Base-by-base conservation (phyloP, 2,888 invertebrate species). In the Clitarchus hookeri region DNA sequence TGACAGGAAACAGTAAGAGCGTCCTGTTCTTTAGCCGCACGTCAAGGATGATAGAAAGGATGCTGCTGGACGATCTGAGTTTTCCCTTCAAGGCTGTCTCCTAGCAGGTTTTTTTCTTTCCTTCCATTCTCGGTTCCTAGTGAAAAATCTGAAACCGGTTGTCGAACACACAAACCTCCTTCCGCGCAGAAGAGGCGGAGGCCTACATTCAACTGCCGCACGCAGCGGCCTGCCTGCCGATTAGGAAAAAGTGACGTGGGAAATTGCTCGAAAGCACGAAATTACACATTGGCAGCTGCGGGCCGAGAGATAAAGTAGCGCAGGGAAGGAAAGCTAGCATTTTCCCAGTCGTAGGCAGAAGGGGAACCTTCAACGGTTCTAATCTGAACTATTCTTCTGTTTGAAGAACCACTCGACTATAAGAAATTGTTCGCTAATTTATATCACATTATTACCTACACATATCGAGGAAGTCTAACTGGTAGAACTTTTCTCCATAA, bases 121-220 rank as follows among this genome's bases (percentile, higher is more conserved):
- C 11, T 48, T 48, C 8, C 48, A 48, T 48, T n/a, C 65, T 65
- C 16, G 65, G 65, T 65, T 23, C 65, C 65, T 48, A 48, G 65
- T 65, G 8, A n/a, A 65, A 65, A 12, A n/a, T 65, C 65, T 65
- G 23, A 19, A 65, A 65, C 65, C 65, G 65, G 65, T 65, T n/a
- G 65, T 65, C 65, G n/a, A 65, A 23, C 65, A 65, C 65, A 65
- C 65, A 65, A 65, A 65, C 65, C 65, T 65, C 65, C 65, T 65
- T 65, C 65, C 19, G 65, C 65, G 65, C 65, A 3, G 65, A 65
- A n/a, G 23, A 65, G 65, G n/a, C 65, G 65, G 19, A 53, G 65
- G n/a, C 65, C 65, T 65, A n/a, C 65, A 65, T 65, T 23, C 65
- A 65, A 23, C 65, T 65, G 23, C 8, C 65, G n/a, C 65, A n/a